A percentile compares a stretch with the other conserved stretches of the same genome.
Evolutionary conservation across 2,113 vertebrate genomes (phyloP).

Genomic region (Xiphorhynchus elegans): DNA sequence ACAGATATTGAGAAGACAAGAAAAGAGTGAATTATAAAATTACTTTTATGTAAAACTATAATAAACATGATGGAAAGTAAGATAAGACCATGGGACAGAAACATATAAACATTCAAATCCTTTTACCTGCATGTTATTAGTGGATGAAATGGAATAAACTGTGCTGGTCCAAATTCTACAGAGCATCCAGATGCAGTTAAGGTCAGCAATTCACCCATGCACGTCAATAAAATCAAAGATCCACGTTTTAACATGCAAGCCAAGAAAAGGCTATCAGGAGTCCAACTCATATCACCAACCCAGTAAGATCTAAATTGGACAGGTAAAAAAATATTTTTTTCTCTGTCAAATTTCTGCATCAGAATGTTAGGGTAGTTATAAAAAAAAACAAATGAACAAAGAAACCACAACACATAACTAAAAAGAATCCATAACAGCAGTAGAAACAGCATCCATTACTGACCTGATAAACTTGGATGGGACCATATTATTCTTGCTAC

Average conservation of each 20-base stretch:
- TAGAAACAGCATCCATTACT: background rate
- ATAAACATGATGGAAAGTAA: constrained; percentile 22
- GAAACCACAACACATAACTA: background rate
- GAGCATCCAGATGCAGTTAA: constrained; percentile 88
- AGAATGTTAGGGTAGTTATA: background rate
- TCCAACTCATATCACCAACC: constrained; percentile 91
- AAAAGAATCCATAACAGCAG: background rate
- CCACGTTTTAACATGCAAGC: constrained; percentile 94
- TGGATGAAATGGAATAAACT: constrained; percentile 94
- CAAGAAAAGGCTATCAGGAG: constrained; percentile 85
- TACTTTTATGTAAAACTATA: background rate
- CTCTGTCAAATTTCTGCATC: background rate
- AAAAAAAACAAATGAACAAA: background rate
- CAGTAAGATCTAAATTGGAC: constrained; percentile 89
- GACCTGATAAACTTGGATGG: constrained; percentile 87
- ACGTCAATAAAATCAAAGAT: constrained; percentile 86
- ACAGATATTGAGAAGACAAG: constrained; percentile 66
- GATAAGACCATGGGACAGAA: background rate
- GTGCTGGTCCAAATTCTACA: constrained; percentile 91
- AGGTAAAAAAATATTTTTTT: background rate
- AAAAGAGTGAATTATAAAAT: constrained; percentile 47
- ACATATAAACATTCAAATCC: background rate
- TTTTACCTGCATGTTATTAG: constrained; percentile 89
- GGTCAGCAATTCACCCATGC: constrained; percentile 86
- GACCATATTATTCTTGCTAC: constrained; percentile 79